phyloP scores from a whole-genome alignment of 2,113 vertebrate species.

The Muscicapa adusta region DNA sequence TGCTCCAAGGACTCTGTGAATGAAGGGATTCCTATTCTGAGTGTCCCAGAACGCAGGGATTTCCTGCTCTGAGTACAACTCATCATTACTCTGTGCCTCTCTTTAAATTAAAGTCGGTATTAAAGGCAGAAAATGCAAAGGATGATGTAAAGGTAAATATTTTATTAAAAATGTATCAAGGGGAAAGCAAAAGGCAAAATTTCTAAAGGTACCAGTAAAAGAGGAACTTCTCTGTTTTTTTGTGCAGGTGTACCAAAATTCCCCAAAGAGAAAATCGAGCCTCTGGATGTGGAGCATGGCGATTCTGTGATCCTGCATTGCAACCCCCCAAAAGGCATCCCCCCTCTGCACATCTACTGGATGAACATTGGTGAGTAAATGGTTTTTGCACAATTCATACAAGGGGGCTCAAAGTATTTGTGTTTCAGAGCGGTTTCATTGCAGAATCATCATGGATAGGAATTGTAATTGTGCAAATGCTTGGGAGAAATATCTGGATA shows the following conservation, averaged over 20 bases:
- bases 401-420: not conserved
- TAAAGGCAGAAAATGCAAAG: not conserved
- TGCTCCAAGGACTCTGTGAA: not conserved
- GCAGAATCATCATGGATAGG: not conserved
- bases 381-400: not conserved
- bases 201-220: not conserved
- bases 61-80: not conserved
- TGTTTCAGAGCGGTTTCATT: not conserved
- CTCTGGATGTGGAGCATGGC: conserved; percentile 86
- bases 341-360: conserved; percentile 93
- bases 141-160: not conserved
- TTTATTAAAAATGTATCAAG: not conserved
- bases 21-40: not conserved
- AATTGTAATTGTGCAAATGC: not conserved
- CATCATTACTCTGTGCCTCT: not conserved
- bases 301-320: conserved; percentile 85
- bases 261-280: conserved; percentile 90
- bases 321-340: conserved; percentile 88
- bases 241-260: conserved; percentile 71
- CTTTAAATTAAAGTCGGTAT: not conserved
- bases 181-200: not conserved
- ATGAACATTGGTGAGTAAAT: conserved; percentile 92
- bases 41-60: not conserved
- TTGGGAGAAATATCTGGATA: not conserved
- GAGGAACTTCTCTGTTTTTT: not conserved